phyloP scores from a whole-genome alignment of 2,797 vertebrate species.

The Otolemur crassicaudatus region DNA sequence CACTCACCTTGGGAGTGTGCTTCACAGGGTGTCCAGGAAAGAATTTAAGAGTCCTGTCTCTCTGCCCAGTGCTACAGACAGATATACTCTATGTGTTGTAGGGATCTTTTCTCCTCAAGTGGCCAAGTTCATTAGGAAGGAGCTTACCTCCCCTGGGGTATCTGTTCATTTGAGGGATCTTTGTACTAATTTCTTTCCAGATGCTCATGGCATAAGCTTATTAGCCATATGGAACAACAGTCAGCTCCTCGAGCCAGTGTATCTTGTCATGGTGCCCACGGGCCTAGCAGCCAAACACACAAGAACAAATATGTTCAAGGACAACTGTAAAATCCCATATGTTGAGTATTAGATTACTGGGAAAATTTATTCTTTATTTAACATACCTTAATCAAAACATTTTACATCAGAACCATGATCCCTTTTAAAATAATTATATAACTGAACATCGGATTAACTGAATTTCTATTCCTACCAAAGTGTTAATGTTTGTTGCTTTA shows the following conservation, averaged over 20 bases:
- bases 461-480: neutral
- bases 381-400: neutral
- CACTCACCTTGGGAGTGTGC: neutral
- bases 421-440: neutral
- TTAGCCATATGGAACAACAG: neutral
- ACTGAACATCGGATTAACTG: neutral
- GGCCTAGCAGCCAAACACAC: neutral
- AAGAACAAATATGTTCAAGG: constrained; percentile 1
- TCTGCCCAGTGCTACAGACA: neutral
- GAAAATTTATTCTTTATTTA: constrained; percentile 24
- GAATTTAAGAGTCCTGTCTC: neutral
- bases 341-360: constrained; percentile 29
- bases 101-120: neutral
- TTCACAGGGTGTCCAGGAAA: neutral
- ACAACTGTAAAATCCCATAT: constrained; percentile 4
- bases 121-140: neutral
- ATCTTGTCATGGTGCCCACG: constrained; percentile 32
- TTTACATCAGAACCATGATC: neutral
- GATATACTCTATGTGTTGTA: neutral
- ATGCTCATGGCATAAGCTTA: neutral
- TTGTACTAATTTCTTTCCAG: constrained; percentile 22
- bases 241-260: neutral
- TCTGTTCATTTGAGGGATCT: constrained; percentile 10
- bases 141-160: neutral
- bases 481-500: neutral